Evolutionary conservation across 2,113 vertebrate genomes (phyloP).

Genomic region (Aix galericulata): DNA sequence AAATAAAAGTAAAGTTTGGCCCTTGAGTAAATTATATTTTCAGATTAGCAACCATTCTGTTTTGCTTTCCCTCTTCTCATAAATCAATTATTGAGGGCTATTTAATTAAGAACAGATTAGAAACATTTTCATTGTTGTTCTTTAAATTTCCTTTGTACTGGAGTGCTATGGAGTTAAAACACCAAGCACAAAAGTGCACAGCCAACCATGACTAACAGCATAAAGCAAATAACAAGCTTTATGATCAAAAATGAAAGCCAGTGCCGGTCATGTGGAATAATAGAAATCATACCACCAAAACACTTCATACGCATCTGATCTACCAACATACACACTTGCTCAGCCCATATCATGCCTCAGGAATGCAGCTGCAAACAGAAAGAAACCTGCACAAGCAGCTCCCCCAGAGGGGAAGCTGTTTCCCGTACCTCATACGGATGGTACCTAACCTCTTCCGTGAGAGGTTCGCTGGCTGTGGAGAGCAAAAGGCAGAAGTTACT

Average conservation of each 20-base stretch:
- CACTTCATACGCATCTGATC: background rate
- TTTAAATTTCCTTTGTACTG: slow-evolving; percentile 65
- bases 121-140: slow-evolving; percentile 73
- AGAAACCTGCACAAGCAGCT: background rate
- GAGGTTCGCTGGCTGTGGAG: accelerated
- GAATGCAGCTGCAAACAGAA: slow-evolving; percentile 5
- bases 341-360: background rate
- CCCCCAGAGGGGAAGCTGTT: background rate
- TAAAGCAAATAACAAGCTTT: slow-evolving; percentile 58
- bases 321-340: background rate
- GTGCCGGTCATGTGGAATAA: slow-evolving; percentile 46
- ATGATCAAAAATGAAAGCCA: slow-evolving; percentile 72
- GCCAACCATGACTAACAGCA: slow-evolving; percentile 61
- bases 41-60: slow-evolving; percentile 25
- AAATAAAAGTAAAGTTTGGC: background rate
- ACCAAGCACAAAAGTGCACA: slow-evolving; percentile 61
- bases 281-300: slow-evolving; percentile 50
- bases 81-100: slow-evolving; percentile 69
- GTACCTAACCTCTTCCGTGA: background rate
- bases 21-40: slow-evolving; percentile 1
- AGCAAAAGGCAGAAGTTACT: background rate
- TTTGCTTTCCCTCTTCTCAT: slow-evolving; percentile 54
- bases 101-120: slow-evolving; percentile 72
- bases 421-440: background rate
- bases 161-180: slow-evolving; percentile 72